Evolutionary conservation across 2,797 vertebrate species (phyloP), one percentile per base, ranked within the genome.

Genomic region (Xenopus petersii): DNA sequence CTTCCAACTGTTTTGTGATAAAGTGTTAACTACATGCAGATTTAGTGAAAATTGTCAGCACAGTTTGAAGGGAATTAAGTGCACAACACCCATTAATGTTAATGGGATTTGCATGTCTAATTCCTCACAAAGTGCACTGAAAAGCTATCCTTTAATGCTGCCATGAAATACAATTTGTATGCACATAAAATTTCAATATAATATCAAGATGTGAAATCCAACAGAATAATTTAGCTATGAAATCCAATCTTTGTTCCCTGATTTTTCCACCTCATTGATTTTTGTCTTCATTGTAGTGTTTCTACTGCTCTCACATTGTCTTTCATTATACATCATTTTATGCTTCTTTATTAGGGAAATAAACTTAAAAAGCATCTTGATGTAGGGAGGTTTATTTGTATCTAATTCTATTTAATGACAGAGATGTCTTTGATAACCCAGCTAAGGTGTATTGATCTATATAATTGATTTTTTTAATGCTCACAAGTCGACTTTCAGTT

Each of bases 401-500:
- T 82, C 79, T 83, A 87, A 85, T 79, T 75, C 74, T 84, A 82
- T 80, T 86, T 85, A 85, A 83, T 77, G 81, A 79, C 81, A 83
- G 80, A 84, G 83, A 81, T 72, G 82, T 80, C 84, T 82, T 81
- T 83, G 86, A 86, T 86, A 87, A 82, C 77, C 75, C 77, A 73
- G 75, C 69, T 84, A 82, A 88, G 81, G 83, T 73, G 65, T 81
- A 87, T 87, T 4, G 84, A 88, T 88, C 84, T 86, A 75, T 76
- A 24, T 64, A 81, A 87, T 85, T 83, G 85, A 87, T 88, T 86
- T 87, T 71, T 77, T 79, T 80, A 82, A 82, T 81, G 66, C 62
- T 79, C 21, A 65, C 65, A 64, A 64, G 48, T 70, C 62, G 12
- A 58, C 66, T 73, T 73, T 56, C 36, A 58, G 66, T 74, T 79